A percentile compares a stretch with the other conserved stretches of the same genome.
phyloP scores from a whole-genome alignment of 2,113 vertebrate genomes.

The Copsychus sechellarum region DNA sequence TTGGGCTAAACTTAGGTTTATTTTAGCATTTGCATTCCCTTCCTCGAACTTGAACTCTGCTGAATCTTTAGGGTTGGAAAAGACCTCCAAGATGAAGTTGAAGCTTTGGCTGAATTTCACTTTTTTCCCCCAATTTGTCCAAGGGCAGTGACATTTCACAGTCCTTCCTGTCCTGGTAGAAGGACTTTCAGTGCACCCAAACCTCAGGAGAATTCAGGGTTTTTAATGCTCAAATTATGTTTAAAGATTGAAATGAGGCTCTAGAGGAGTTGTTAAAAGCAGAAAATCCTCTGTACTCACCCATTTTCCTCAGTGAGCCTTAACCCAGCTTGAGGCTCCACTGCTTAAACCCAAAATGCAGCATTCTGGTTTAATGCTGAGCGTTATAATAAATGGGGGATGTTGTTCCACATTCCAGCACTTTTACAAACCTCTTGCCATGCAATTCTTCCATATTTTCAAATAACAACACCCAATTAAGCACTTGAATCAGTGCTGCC shows the following conservation, averaged over 20 bases:
- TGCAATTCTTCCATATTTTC: slow-evolving; percentile 24
- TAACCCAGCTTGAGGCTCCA: not conserved
- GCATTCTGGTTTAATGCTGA: not conserved
- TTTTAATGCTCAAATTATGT: not conserved
- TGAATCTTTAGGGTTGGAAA: not conserved
- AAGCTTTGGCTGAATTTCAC: not conserved
- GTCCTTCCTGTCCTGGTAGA: not conserved
- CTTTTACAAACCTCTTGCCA: not conserved
- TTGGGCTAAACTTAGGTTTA: not conserved
- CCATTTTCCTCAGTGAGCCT: not conserved
- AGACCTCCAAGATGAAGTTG: no score
- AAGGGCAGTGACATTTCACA: fast-evolving
- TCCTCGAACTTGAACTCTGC: not conserved
- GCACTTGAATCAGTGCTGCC: slow-evolving; percentile 53
- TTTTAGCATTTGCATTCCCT: not conserved
- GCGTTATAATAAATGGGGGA: not conserved
- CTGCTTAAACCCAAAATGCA: not conserved
- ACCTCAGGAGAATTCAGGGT: not conserved
- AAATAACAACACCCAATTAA: slow-evolving; percentile 45
- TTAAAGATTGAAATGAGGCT: not conserved
- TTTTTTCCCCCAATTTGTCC: fast-evolving
- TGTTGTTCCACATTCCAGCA: not conserved
- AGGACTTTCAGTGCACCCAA: fast-evolving
- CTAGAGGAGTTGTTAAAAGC: not conserved
- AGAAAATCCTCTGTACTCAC: not conserved